Percentiles rank a stretch among this genome's conserved stretches.
phyloP scores from a whole-genome alignment of 2,888 invertebrate species.

The Venusia cambrica region DNA sequence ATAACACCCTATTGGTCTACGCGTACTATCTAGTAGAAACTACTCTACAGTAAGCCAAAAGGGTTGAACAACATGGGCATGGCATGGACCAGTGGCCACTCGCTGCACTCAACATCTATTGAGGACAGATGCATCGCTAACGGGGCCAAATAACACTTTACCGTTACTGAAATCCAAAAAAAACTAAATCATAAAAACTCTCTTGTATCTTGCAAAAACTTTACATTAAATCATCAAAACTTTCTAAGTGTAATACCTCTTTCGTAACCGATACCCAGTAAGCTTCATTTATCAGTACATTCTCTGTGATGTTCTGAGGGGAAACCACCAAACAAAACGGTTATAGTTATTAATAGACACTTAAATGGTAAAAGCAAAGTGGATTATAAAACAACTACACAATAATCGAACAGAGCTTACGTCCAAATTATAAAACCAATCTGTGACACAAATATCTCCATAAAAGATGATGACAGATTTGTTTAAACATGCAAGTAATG shows the following conservation, averaged over 20 bases:
- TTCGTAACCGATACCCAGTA: constrained; percentile 95
- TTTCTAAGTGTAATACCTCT: constrained; percentile 90
- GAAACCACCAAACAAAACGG: constrained; percentile 82
- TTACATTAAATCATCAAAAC: constrained; percentile 81
- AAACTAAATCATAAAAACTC: constrained; percentile 80
- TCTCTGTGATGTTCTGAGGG: constrained; percentile 97
- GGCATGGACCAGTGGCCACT: constrained; percentile 40
- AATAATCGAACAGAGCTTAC: constrained; percentile 60
- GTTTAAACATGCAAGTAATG: constrained; percentile 56
- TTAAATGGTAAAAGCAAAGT: constrained; percentile 47
- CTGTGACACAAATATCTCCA: constrained; percentile 61
- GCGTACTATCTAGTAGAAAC: constrained; percentile 77
- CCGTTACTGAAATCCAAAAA: constrained; percentile 80
- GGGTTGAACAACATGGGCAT: constrained; percentile 71
- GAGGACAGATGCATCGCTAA: constrained; percentile 82
- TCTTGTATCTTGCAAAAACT: constrained; percentile 79
- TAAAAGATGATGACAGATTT: constrained; percentile 45
- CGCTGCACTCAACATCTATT: constrained; percentile 69
- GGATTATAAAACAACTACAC: constrained; percentile 38
- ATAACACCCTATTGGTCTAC: constrained; percentile 81
- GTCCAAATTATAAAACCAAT: constrained; percentile 71
- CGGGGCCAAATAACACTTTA: constrained; percentile 81
- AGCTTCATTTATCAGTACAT: constrained; percentile 96
- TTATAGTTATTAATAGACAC: constrained; percentile 74
- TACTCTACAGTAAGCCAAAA: constrained; percentile 78